Conservation (phyloP, 2,888 invertebrate genomes). For the Microctonus aethiopoides region DNA sequence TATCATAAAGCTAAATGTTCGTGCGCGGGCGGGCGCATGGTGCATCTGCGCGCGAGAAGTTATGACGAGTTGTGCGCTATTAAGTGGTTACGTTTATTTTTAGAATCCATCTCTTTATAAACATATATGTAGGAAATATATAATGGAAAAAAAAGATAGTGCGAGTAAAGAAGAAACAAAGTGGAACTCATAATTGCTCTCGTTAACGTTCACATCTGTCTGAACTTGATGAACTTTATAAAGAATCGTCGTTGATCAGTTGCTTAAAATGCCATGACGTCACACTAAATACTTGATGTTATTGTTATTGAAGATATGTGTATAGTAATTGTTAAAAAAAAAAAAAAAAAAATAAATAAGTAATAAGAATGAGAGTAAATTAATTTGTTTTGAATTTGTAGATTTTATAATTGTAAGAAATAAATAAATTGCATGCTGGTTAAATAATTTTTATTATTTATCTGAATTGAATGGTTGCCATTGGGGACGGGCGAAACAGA, state of each 20-base stretch:
- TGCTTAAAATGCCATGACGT: constrained; percentile 4
- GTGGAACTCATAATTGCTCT: constrained; percentile 66
- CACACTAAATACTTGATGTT: background rate
- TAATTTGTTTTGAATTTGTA: no score
- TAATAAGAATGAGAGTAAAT: no score
- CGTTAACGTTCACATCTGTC: constrained; percentile 65
- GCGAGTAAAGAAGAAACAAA: constrained; percentile 51
- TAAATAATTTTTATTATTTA: constrained; percentile 9
- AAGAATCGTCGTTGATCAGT: constrained; percentile 20
- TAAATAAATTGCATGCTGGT: background rate
- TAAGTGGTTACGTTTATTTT: constrained; percentile 65
- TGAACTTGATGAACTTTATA: constrained; percentile 62
- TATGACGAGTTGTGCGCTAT: constrained; percentile 45
- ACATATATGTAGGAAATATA: no score
- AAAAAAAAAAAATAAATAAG: no score
- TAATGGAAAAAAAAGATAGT: no score
- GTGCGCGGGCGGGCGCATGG: constrained; percentile 6
- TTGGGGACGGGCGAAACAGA: constrained; percentile 52
- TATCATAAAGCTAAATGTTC: background rate
- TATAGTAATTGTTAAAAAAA: background rate
- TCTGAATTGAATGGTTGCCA: constrained; percentile 12
- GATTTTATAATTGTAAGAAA: background rate
- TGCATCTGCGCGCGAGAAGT: constrained; percentile 45
- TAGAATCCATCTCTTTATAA: constrained; percentile 47
- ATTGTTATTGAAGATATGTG: background rate